These are phyloP conservation scores for Xylota sylvarum DNA, from an alignment of 2,888 invertebrate genomes.

Conservation along the genomic window DNA sequence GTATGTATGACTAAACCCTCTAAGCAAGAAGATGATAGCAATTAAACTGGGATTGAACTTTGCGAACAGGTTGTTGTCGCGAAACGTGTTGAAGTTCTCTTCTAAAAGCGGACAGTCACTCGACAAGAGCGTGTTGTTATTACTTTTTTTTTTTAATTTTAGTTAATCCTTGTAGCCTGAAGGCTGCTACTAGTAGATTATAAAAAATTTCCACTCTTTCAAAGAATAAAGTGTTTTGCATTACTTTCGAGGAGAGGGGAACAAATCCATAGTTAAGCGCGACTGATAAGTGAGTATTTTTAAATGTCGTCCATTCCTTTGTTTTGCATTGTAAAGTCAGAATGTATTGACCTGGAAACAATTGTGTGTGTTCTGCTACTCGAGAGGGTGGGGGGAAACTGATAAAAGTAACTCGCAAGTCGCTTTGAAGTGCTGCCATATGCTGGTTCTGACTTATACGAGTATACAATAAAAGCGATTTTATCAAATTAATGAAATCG, in stretches of 20 bases:
- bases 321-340: conserved; percentile 20
- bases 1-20: not conserved
- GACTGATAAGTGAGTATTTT: conserved; percentile 9
- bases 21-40: not conserved
- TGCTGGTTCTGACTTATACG: not conserved
- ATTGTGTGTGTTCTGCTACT: not conserved
- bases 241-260: not conserved
- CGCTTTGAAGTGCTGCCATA: conserved; percentile 1
- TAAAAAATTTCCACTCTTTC: not conserved
- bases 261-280: not conserved
- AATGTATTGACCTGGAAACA: conserved; percentile 31
- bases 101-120: not conserved
- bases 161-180: not conserved
- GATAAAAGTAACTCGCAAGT: conserved; percentile 2
- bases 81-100: not conserved
- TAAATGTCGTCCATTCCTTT: not conserved
- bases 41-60: not conserved
- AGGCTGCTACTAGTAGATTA: not conserved
- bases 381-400: not conserved
- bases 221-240: not conserved
- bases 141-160: not conserved
- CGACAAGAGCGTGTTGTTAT: not conserved
- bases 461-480: not conserved
- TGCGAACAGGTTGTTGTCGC: not conserved
- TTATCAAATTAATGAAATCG: conserved; percentile 19